These are phyloP conservation scores for Pachypanchax playfairii DNA, from an alignment of 2,113 vertebrate genomes.

Conservation along the genomic window DNA sequence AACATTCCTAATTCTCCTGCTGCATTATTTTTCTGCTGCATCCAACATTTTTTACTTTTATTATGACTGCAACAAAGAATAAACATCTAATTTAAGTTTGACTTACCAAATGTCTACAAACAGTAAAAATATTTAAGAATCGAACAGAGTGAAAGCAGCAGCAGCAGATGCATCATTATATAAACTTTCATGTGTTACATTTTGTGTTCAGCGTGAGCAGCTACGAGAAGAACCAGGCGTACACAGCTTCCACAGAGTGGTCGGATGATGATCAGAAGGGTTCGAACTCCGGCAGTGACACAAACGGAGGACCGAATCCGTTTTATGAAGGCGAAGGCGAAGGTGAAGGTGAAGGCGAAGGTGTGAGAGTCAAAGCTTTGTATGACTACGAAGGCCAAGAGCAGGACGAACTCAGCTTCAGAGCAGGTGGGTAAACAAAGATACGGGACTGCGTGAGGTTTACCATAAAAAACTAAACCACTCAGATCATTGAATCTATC, in stretches of 20 bases:
- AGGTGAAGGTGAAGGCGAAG: conserved; percentile 81
- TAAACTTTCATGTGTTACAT: too few species aligned
- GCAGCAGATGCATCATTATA: neutral
- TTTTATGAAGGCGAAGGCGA: conserved; percentile 89
- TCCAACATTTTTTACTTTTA: neutral
- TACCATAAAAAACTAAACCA: too few species aligned
- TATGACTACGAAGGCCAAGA: conserved; percentile 96
- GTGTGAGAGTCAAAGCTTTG: conserved; percentile 89
- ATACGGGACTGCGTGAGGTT: too few species aligned
- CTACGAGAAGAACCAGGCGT: conserved; percentile 88
- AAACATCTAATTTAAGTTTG: too few species aligned
- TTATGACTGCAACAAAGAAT: neutral
- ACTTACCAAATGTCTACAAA: too few species aligned
- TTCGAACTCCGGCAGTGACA: conserved; percentile 84
- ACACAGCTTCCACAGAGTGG: conserved; percentile 85
- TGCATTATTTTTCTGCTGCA: neutral
- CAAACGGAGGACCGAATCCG: conserved; percentile 89
- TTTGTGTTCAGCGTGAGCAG: conserved; percentile 86
- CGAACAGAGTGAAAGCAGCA: neutral
- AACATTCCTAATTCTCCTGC: too few species aligned
- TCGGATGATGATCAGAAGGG: conserved; percentile 89
- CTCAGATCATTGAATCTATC: too few species aligned
- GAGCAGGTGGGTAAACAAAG: conserved; percentile 81
- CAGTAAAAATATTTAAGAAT: too few species aligned
- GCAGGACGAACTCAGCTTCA: conserved; percentile 96